Evolutionary conservation across 2,888 invertebrate species (phyloP).

Genomic region (Pseudoips prasinana): DNA sequence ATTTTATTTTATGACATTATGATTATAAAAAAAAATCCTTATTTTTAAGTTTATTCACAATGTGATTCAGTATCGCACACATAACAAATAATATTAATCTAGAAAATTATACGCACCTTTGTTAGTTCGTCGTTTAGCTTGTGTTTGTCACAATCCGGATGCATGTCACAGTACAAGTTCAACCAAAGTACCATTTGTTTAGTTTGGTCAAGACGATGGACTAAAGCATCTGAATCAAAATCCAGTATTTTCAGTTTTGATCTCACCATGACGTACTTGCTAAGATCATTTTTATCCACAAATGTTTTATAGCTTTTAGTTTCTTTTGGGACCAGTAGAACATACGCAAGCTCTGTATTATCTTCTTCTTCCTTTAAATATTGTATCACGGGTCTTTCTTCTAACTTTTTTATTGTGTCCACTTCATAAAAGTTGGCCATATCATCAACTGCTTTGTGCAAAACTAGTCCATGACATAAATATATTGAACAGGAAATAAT

Average conservation of each 20-base stretch:
- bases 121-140: slow-evolving; percentile 42
- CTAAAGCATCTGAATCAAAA: slow-evolving; percentile 30
- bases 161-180: slow-evolving; percentile 47
- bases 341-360: slow-evolving; percentile 23
- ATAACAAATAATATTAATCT: too few species aligned
- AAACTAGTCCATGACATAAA: slow-evolving; percentile 21
- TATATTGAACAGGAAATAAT: too few species aligned
- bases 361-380: slow-evolving; percentile 25
- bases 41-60: too few species aligned
- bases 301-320: slow-evolving; percentile 18
- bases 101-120: slow-evolving; percentile 33
- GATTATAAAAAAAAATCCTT: too few species aligned
- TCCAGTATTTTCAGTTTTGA: slow-evolving; percentile 35
- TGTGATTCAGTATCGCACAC: too few species aligned
- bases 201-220: slow-evolving; percentile 35
- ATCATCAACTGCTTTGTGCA: slow-evolving; percentile 20
- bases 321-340: slow-evolving; percentile 28
- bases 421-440: slow-evolving; percentile 30
- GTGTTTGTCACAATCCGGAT: slow-evolving; percentile 43
- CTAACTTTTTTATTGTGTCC: slow-evolving; percentile 23
- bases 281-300: slow-evolving; percentile 17
- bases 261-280: slow-evolving; percentile 39
- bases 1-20: too few species aligned
- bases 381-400: slow-evolving; percentile 26
- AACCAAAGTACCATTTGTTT: slow-evolving; percentile 48